phyloP scores from a whole-genome alignment of 2,888 invertebrate genomes.

The Callosobruchus maculatus region DNA sequence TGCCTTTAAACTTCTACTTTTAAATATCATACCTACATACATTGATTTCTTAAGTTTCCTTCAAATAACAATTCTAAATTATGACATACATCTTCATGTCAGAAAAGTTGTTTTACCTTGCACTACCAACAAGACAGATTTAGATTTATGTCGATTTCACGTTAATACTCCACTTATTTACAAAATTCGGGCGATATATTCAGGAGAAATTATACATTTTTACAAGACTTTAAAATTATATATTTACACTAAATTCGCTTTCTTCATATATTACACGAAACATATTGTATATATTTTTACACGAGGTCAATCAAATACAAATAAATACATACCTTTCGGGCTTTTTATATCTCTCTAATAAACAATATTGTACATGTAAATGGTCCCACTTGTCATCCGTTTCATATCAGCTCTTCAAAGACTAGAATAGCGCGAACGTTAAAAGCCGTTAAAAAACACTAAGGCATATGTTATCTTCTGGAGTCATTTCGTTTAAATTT shows the following conservation, averaged over 20 bases:
- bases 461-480: neutral
- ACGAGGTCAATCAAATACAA: slow-evolving; percentile 18
- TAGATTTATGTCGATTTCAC: neutral
- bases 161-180: neutral
- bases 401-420: neutral
- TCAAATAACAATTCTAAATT: neutral
- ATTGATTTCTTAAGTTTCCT: neutral
- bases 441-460: neutral
- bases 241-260: slow-evolving; percentile 19
- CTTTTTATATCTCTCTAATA: slow-evolving; percentile 9
- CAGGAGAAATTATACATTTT: slow-evolving; percentile 24
- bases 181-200: neutral
- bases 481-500: neutral
- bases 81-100: neutral
- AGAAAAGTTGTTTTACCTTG: neutral
- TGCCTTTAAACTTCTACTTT: neutral
- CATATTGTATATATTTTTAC: slow-evolving; percentile 13
- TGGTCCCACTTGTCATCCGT: neutral
- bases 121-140: neutral
- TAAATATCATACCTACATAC: neutral
- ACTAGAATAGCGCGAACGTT: neutral
- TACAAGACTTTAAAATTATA: slow-evolving; percentile 21
- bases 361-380: slow-evolving; percentile 13
- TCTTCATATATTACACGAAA: slow-evolving; percentile 15
- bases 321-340: slow-evolving; percentile 20